Base-by-base conservation (phyloP, 1,140 invertebrate genomes). In the Metaphire vulgaris region DNA sequence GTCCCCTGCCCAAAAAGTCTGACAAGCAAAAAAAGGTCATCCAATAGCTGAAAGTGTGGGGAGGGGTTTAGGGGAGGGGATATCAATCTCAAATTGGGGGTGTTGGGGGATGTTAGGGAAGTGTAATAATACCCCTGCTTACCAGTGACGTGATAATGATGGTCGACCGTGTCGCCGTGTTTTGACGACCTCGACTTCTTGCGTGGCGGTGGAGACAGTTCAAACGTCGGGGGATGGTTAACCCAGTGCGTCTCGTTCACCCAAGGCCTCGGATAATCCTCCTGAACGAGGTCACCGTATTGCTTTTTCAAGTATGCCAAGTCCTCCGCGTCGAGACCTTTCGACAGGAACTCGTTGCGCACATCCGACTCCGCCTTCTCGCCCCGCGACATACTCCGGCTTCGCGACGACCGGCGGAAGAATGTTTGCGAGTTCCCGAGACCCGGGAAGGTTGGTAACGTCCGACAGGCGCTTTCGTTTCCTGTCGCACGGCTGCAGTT, bases 221-320 rank as follows among this genome's bases (percentile, higher is more conserved):
- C 84, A 74, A 82, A 80, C n/a, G 83, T 89, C 80, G 86, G 88
- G 77, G 93, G 91, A 88, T 98, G 95, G 84, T 97, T 95, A 14
- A 97, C 94, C 96, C 96, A 98, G 87, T 97, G 94, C 33, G 95
- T 97, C 83, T 97, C 94, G 84, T 96, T 96, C 69, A 97, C 87
- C 92, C 95, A 97, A 76, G 78, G 69, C 78, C 92, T 90, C 31
- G 88, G 89, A 85, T 96, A 93, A 82, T 95, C 92, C 0, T 91
- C 90, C 69, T 81, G 80, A 74, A 97, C 86, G 83, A 97, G 87
- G 66, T 91, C 89, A 77, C 96, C 93, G 84, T 97, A 98, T 68
- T 92, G 93, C 79, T 89, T 87, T 81, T 92, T 92, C 75, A 98
- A 87, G 83, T 92, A 95, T 68, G 90, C 88, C 67, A 96, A 91